Base-by-base conservation (phyloP, 2,888 invertebrate species). In the Dione vanillae region DNA sequence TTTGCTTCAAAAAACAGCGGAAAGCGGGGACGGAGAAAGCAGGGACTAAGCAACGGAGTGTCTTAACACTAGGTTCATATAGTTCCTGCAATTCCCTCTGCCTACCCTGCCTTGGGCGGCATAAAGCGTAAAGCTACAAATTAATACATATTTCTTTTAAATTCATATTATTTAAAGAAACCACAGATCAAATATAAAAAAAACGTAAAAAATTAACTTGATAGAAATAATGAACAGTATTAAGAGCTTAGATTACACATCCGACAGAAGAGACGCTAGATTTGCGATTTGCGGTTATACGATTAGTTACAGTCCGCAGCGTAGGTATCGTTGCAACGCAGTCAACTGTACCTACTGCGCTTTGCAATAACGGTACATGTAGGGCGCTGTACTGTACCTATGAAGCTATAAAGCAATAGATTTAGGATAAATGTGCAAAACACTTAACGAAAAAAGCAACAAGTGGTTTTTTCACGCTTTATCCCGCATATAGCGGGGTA, bases 311-410 rank as follows among this genome's bases (percentile, higher is more conserved):
- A 62, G 71, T 73, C 66, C 68, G 61, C 62, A 40, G 20, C 68
- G 61, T 66, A 40, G 20, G 40, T 62, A 66, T 66, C 64, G 58
- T 56, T 52, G 51, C 65, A 65, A 61, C 69, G 71, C 59, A 65
- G 61, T 66, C 47, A 43, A 65, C 66, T 74, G 72, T 67, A 74
- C 73, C 69, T 27, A 74, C 73, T 70, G 73, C 68, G 69, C 74
- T 73, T 76, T 78, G 65, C 64, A 45, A 58, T 68, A 71, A 68
- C 65, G 71, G 71, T 65, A 68, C 52, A 40, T 65, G 14, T 68
- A 65, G 59, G 56, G 59, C 68, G 68, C 65, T 65, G 67, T 67
- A 54, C 68, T 16, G 35, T 19, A 43, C 61, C 27, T 27, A 27
- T 35, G 61, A 27, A 61, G 27, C 27, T 27, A 3, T 27, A 27